A percentile compares a stretch with the other conserved stretches of the same genome.
Evolutionary conservation across 2,113 vertebrate species (phyloP).

Genomic region (Himantopus leucocephalus): DNA sequence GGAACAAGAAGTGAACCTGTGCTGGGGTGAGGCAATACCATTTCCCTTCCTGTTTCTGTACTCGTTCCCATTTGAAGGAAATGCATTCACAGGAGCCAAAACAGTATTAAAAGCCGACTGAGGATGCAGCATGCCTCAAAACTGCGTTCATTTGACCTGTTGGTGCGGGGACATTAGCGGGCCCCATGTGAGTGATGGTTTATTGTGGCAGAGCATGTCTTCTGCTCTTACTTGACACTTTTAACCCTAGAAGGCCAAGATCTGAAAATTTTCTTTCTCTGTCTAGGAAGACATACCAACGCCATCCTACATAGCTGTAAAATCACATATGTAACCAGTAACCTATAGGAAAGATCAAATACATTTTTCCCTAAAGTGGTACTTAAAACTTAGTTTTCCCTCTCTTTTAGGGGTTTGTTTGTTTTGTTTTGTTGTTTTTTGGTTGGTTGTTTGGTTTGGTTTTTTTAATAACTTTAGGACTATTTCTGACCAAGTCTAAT

Average conservation of each 20-base stretch:
- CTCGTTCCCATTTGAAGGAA: background rate
- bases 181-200: background rate
- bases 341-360: background rate
- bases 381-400: background rate
- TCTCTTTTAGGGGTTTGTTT: fast-evolving
- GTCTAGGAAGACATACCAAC: background rate
- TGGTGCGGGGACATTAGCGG: background rate
- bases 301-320: background rate
- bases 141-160: background rate
- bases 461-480: background rate
- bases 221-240: background rate
- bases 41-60: background rate
- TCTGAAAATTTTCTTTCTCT: background rate
- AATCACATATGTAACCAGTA: background rate
- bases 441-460: background rate
- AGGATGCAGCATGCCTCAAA: background rate
- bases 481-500: background rate
- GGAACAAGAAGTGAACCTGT: slow-evolving; percentile 19
- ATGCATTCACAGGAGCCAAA: background rate
- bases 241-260: background rate
- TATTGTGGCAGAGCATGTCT: background rate
- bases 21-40: background rate
- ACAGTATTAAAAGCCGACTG: background rate
- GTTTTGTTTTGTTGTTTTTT: background rate
- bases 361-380: background rate